Evolutionary conservation across 2,797 vertebrate genomes (phyloP).

Genomic region (Heterohyrax brucei): DNA sequence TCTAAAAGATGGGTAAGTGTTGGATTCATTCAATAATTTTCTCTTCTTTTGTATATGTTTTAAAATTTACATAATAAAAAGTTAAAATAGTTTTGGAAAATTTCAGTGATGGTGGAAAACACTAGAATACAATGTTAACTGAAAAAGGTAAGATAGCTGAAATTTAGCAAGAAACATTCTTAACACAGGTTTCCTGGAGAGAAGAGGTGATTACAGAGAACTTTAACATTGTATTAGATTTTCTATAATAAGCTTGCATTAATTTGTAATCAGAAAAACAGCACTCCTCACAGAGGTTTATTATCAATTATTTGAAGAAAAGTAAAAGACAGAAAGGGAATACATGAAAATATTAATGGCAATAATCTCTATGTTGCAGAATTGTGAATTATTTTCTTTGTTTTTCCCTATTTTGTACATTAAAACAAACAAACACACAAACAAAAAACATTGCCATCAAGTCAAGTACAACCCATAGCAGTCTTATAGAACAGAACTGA

Average conservation of each 20-base stretch:
- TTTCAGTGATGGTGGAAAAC: slow-evolving; percentile 31
- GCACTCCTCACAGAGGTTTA: background rate
- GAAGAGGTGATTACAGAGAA: slow-evolving; percentile 27
- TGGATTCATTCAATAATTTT: slow-evolving; percentile 37
- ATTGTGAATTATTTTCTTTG: slow-evolving; percentile 55
- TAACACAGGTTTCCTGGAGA: slow-evolving; percentile 58
- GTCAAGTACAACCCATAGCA: no score
- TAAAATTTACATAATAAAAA: slow-evolving; percentile 36
- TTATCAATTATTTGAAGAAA: slow-evolving; percentile 43
- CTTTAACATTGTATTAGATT: slow-evolving; percentile 59
- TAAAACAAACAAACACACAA: background rate
- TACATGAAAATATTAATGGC: background rate
- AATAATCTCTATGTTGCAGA: slow-evolving; percentile 46
- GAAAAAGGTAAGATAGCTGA: slow-evolving; percentile 41
- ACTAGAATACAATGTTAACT: slow-evolving; percentile 48
- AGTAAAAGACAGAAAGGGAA: slow-evolving; percentile 51
- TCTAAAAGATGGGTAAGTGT: background rate
- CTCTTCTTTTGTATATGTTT: slow-evolving; percentile 36
- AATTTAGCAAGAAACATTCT: slow-evolving; percentile 48
- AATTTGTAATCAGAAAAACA: slow-evolving; percentile 60
- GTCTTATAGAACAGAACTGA: no score
- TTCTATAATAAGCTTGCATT: background rate
- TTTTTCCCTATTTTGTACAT: slow-evolving; percentile 18
- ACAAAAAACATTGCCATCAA: no score
- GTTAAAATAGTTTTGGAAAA: background rate